Conservation (phyloP, 64 coral and sea anemone genomes). For the Trachythela sp. region DNA sequence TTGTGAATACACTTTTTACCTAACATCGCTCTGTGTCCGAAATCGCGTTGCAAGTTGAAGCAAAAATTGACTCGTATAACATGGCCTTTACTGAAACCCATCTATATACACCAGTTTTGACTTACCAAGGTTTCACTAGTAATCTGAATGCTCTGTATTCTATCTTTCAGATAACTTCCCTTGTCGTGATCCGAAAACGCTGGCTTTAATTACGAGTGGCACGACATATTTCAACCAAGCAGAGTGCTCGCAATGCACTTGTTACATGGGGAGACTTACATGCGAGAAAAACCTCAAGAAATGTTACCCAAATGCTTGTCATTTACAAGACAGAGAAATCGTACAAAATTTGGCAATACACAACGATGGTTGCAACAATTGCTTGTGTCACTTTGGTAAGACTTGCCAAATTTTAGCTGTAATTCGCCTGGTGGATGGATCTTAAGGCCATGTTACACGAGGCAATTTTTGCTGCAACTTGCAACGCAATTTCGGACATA, state of each 20-base stretch:
- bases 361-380: constrained; percentile 86
- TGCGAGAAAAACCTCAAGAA: background rate
- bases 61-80: no score
- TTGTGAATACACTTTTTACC: no score
- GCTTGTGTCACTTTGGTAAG: constrained; percentile 80
- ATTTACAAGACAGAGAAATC: constrained; percentile 51
- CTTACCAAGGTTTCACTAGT: background rate
- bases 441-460: no score
- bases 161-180: background rate
- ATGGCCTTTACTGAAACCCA: no score
- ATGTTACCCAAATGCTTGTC: constrained; percentile 40
- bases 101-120: background rate
- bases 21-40: no score
- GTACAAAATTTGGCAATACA: constrained; percentile 47
- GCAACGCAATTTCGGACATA: no score
- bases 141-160: background rate
- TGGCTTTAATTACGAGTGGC: background rate
- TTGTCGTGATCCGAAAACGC: background rate
- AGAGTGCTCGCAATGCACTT: background rate
- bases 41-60: no score
- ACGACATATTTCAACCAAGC: background rate
- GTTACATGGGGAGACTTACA: background rate
- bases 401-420: no score
- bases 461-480: no score
- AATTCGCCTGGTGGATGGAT: background rate